These are phyloP conservation scores for Toxotes jaculatrix DNA, from an alignment of 2,113 vertebrate genomes.

Conservation along the genomic window DNA sequence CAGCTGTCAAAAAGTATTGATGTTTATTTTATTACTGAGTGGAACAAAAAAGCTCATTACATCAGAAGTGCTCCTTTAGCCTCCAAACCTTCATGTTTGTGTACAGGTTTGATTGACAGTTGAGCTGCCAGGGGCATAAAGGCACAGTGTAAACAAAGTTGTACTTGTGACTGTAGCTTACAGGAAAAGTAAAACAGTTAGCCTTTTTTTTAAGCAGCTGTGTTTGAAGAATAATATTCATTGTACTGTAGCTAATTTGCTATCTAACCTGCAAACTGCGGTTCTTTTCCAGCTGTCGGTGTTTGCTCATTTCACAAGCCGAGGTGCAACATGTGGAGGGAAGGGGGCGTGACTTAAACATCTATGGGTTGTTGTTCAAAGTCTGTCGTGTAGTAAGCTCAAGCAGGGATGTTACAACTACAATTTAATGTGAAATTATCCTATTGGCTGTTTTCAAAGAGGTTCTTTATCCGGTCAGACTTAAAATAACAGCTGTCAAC, in stretches of 20 bases:
- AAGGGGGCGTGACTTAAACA: no score
- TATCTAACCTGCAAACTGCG: background rate
- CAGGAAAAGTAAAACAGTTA: background rate
- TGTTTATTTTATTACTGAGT: background rate
- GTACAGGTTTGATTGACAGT: slow-evolving; percentile 1
- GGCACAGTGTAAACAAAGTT: background rate
- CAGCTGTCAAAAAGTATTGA: no score
- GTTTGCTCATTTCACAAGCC: background rate
- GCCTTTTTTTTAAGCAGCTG: background rate
- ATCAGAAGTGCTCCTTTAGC: background rate
- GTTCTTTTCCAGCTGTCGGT: background rate
- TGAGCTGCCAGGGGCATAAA: background rate
- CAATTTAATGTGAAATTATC: background rate
- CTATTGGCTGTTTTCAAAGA: background rate
- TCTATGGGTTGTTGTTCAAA: no score
- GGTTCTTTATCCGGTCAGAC: no score
- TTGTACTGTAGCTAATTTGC: background rate
- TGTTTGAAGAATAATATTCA: background rate
- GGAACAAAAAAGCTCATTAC: background rate
- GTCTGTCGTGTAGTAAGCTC: no score
- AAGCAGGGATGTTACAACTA: background rate
- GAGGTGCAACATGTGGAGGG: no score
- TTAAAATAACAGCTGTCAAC: no score
- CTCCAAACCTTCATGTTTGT: background rate
- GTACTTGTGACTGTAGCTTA: background rate